phyloP scores from a whole-genome alignment of 1,140 invertebrate genomes.

The Asobara japonica region DNA sequence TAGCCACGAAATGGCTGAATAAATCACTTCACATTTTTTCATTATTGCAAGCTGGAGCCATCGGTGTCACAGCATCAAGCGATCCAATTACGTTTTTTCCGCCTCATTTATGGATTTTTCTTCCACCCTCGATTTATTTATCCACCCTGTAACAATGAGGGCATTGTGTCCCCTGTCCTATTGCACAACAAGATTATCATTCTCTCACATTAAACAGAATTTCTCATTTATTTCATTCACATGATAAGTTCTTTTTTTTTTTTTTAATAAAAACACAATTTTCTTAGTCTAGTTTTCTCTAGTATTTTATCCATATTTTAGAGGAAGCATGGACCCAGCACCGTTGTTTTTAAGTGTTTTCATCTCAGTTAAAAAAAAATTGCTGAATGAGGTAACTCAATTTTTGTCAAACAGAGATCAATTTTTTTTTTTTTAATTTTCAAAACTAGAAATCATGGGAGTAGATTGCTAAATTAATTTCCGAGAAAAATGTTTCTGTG shows the following conservation, averaged over 20 bases:
- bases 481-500: too few relatives aligned
- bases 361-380: too few relatives aligned
- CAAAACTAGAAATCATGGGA: too few relatives aligned
- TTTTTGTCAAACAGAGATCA: too few relatives aligned
- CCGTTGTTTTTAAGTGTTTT: slow-evolving; percentile 51
- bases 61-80: neutral
- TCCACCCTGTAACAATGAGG: neutral
- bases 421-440: too few relatives aligned
- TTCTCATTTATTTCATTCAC: slow-evolving; percentile 27
- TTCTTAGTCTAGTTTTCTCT: slow-evolving; percentile 12
- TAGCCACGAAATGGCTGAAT: neutral
- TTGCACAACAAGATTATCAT: neutral
- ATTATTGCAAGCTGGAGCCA: neutral
- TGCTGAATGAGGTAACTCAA: too few relatives aligned
- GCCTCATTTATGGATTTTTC: neutral
- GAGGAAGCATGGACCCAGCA: slow-evolving; percentile 62
- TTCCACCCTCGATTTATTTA: neutral
- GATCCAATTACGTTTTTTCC: neutral
- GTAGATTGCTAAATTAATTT: too few relatives aligned
- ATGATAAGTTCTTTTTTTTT: slow-evolving; percentile 34
- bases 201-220: neutral
- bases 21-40: neutral
- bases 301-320: slow-evolving; percentile 6
- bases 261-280: slow-evolving; percentile 35
- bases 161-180: neutral